Conservation (phyloP, 2,888 invertebrate species). For the Copidosoma aretas region DNA sequence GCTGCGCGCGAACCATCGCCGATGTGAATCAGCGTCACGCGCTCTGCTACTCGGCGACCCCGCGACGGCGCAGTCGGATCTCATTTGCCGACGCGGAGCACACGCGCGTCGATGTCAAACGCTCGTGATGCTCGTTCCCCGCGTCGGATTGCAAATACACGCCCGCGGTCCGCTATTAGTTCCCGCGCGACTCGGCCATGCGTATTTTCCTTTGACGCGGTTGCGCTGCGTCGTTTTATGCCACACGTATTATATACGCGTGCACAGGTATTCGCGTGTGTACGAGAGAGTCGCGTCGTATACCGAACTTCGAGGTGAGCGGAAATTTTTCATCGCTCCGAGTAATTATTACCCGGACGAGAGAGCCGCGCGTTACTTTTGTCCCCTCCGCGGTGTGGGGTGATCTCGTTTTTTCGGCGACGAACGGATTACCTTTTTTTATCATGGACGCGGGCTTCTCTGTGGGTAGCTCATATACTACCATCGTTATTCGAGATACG, state of each 20-base stretch:
- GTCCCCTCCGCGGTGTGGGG: no score
- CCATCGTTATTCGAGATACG: no score
- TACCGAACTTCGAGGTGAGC: neutral
- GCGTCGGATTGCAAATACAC: slow-evolving; percentile 15
- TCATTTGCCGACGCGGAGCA: neutral
- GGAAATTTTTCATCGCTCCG: slow-evolving; percentile 17
- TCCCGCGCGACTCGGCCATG: slow-evolving; percentile 4
- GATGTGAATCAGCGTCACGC: no score
- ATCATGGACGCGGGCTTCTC: neutral
- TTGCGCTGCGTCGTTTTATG: neutral
- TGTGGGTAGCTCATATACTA: no score
- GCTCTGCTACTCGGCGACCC: no score
- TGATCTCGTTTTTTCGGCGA: neutral
- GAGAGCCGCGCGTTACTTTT: neutral
- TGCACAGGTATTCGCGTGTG: neutral
- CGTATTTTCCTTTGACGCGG: slow-evolving; percentile 13
- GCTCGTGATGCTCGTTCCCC: neutral
- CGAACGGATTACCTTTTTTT: neutral
- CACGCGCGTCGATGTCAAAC: slow-evolving; percentile 1
- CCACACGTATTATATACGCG: neutral
- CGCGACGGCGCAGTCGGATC: slow-evolving; percentile 10
- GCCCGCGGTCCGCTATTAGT: neutral
- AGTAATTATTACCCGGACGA: slow-evolving; percentile 29
- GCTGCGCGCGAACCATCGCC: neutral
- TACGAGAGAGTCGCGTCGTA: neutral